A percentile compares a stretch with the other conserved stretches of the same genome.
Conservation (phyloP, 2,113 vertebrate species). For the Sitta europaea region DNA sequence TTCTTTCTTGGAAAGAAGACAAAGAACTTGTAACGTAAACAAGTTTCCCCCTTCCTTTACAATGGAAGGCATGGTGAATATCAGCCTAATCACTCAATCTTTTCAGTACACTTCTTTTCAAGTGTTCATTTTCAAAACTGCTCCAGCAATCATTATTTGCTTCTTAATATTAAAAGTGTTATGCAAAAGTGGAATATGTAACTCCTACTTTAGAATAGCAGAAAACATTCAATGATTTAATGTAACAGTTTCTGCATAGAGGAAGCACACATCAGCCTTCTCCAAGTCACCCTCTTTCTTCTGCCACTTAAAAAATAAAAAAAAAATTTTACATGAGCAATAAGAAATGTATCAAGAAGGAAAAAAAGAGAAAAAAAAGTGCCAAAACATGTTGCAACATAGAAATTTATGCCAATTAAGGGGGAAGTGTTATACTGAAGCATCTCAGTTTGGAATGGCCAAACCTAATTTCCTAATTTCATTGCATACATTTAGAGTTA, state of each 20-base stretch:
- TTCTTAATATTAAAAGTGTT: neutral
- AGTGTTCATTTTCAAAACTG: neutral
- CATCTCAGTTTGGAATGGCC: neutral
- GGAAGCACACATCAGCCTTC: neutral
- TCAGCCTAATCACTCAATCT: neutral
- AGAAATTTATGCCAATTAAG: neutral
- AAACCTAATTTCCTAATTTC: neutral
- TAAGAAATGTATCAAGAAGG: neutral
- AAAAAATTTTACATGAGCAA: no score
- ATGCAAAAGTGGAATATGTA: neutral
- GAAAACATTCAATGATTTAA: neutral
- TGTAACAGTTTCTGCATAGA: neutral
- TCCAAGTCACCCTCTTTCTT: neutral
- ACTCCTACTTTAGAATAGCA: neutral
- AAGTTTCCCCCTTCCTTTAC: neutral
- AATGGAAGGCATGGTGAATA: neutral
- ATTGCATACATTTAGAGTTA: neutral
- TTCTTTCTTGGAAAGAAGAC: neutral
- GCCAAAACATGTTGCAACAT: neutral
- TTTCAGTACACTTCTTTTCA: neutral
- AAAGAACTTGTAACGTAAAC: neutral
- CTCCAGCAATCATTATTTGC: neutral
- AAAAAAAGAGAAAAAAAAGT: neutral
- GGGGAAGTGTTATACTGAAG: neutral
- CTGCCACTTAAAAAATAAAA: rapidly evolving